Evolutionary conservation across 2,888 invertebrate species (phyloP), one percentile per base, ranked within the genome.

Genomic region (Drepana falcataria): DNA sequence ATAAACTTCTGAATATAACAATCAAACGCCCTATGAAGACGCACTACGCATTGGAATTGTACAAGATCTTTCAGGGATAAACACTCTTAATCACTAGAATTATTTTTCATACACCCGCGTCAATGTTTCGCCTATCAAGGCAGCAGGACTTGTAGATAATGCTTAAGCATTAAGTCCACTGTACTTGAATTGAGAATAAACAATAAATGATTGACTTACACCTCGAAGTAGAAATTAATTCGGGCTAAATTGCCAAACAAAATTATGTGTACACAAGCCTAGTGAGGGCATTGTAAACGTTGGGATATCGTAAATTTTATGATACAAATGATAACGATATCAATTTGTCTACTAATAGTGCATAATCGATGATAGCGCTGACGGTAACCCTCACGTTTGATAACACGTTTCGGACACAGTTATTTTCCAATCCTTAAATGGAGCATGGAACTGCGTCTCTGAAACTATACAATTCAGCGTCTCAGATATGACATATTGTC

Each of bases 241-340:
- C 64, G 54, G 21, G 55, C 41, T 41, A 40, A 66, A 70, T 73
- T 71, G 64, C 61, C 56, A 58, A 58, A 66, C 79, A 63, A 81
- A 81, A 84, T 83, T 71, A 81, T 88, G 83, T 88, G 88, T 85
- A 76, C 82, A 68, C 67, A 81, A 77, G 74, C 77, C 84, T 87
- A 81, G 85, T 85, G 75, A 74, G 70, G 67, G 69, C 65, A 81
- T 83, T 84, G 80, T 77, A 63, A 62, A 67, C 64, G 64, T 68
- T 70, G 74, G 76, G 67, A 64, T 77, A 76, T 83, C 83, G 76
- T 86, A 83, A 84, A 85, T 73, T 87, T 86, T 87, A 86, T 76
- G 84, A 85, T 81, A 77, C 62, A 64, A 54, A 47, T 63, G 86
- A 85, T 87, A 87, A 79, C 66, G 71, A 68, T 83, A 86, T 85